Base-by-base conservation (phyloP, 2,113 vertebrate species). In the Amphiprion percula region DNA sequence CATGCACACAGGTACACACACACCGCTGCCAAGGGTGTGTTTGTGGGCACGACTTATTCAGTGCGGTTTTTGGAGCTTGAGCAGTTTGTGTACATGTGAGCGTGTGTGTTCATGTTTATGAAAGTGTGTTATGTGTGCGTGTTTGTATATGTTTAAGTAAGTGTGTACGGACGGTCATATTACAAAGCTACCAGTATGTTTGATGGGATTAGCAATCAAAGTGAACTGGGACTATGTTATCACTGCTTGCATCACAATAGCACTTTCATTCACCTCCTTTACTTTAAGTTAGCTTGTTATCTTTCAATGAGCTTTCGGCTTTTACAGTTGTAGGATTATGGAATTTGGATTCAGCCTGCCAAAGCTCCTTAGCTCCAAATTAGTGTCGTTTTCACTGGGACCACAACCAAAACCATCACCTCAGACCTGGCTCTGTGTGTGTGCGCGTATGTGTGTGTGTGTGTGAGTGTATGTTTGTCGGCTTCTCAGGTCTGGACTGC, bases 391-490 rank as follows among this genome's bases (percentile, higher is more conserved):
- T 90, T 88, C 83, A 80, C 74, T 74, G 89, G 87, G 81, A 87
- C 76, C 87, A 68, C 71, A 80, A 89, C 86, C 88, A 90, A 88
- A 90, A 85, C 89, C 83, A 84, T 91, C 87, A 87, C 90, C 87
- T 93, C 87, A 87, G 84, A 86, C 83, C 77, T 87, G 74, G 66
- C 79, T 49, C 17, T 65, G 44, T 78, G 52, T 63, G 41, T 78
- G 47, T 85, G 82, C 77, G 65, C 74, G 54, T 69, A 47, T 61
- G 30, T 62, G 83, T 85, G 82, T 77, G 65, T 61, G 58, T 77
- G 54, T 67, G 39, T 61, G 47, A 46, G 55, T 72, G 65, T 69
- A 47, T 61, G 30, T 62, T 59, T 87, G 79, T 75, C 86, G 83
- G 81, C 73, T 80, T 83, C 85, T 83, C 83, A 52, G 74, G 72